These are phyloP conservation scores for Radopholus similis DNA, from an alignment of 1,140 invertebrate genomes.

Conservation along the genomic window DNA sequence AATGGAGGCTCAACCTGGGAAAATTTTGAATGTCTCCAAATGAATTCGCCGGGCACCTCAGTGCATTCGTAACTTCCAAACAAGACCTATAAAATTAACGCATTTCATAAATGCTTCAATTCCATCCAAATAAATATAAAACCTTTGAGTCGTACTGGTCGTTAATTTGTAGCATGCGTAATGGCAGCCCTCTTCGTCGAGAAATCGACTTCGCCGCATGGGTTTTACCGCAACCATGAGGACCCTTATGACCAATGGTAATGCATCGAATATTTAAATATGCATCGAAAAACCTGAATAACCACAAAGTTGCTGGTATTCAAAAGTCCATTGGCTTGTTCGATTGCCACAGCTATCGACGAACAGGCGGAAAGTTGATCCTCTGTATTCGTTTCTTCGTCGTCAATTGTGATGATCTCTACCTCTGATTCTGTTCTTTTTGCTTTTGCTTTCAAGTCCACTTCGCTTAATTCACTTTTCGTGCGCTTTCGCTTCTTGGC, in stretches of 20 bases:
- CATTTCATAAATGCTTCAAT: not conserved
- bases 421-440: too few relatives aligned
- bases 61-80: conserved; percentile 91
- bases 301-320: conserved; percentile 4
- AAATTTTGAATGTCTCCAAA: conserved; percentile 87
- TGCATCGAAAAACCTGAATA: not conserved
- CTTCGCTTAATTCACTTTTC: too few relatives aligned
- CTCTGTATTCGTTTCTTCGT: too few relatives aligned
- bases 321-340: too few relatives aligned
- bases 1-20: conserved; percentile 67
- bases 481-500: too few relatives aligned
- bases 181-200: conserved; percentile 66
- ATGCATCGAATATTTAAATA: too few relatives aligned
- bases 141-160: conserved; percentile 94
- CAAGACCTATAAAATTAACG: conserved; percentile 68
- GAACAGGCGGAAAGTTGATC: too few relatives aligned
- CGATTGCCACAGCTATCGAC: too few relatives aligned
- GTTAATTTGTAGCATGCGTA: conserved; percentile 79
- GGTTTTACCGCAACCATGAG: conserved; percentile 91
- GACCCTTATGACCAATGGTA: conserved; percentile 66
- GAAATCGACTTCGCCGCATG: conserved; percentile 82
- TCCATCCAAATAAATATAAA: not conserved
- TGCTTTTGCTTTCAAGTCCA: too few relatives aligned
- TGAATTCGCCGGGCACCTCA: conserved; percentile 90
- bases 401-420: too few relatives aligned